Evolutionary conservation across 2,888 invertebrate genomes (phyloP), one percentile per base, ranked within the genome.

Genomic region (Hanleya hanleyi): DNA sequence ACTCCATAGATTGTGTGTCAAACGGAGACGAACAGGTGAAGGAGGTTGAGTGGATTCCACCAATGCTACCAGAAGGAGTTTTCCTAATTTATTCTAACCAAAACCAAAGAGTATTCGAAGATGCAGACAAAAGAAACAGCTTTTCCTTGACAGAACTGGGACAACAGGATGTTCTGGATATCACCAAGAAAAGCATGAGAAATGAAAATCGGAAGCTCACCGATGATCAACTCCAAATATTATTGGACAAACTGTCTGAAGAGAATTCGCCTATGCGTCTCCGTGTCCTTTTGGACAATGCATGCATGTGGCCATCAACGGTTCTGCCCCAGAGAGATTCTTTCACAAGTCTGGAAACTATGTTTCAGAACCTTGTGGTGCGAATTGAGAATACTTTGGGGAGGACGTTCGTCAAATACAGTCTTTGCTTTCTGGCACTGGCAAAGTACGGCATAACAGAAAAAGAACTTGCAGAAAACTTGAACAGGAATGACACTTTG

Each of bases 261-360:
- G 70, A 76, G 12, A 37, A 68, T 12, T 69, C 62, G 0, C 76
- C 79, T 32, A 47, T 79, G 0, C 66, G 71, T 7, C 67, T 73
- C 12, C 69, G 67, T 37, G 38, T 74, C 38, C 22, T 71, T 12
- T 68, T 70, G 6, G 69, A 70, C 26, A 61, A 73, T 37, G 67
- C 67, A 9, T 64, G 67, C 0, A 72, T 71, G 47, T 79, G 79
- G 79, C 77, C 77, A 4, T 79, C 79, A 1, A 69, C 72, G 29
- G 70, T 72, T 1, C 37, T 79, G 36, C 73, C 77, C 29, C 70
- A 77, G 12, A 33, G 64, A 15, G 41, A 65, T 9, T 62, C 71
- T 18, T 61, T 71, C 7, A 66, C 51, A 15, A 68, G 67, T 29
- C 67, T 70, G 29, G 73, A 72, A 4, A 62, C 38, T 1, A 67